These are phyloP conservation scores for Yponomeuta evonymella DNA, from an alignment of 2,888 invertebrate species.

Conservation along the genomic window DNA sequence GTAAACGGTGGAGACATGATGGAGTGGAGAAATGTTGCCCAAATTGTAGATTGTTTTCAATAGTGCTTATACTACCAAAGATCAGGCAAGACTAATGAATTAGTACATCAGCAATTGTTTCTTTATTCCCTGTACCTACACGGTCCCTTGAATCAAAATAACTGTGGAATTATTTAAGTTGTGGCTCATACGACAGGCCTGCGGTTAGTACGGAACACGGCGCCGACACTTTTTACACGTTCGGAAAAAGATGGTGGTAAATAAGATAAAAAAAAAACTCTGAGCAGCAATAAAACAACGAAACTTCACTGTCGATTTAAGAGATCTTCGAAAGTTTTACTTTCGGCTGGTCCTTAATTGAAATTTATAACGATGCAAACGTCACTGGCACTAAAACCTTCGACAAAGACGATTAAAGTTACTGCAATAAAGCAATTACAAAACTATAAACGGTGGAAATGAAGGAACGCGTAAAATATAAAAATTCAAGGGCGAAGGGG, in stretches of 20 bases:
- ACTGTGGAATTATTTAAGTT: background rate
- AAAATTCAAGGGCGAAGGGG: background rate
- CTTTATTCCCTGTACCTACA: background rate
- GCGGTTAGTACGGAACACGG: conserved; percentile 5
- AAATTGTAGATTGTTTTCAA: background rate
- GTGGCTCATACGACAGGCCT: background rate
- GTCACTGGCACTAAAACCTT: conserved; percentile 1
- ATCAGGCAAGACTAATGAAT: no score
- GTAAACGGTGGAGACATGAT: background rate
- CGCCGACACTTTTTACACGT: conserved; percentile 3
- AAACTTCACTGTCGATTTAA: background rate
- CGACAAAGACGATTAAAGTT: conserved; percentile 6
- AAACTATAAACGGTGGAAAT: conserved; percentile 11
- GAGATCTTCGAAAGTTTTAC: background rate
- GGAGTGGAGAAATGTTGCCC: background rate
- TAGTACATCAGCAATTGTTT: no score
- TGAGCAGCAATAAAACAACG: conserved; percentile 5
- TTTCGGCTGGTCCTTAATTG: conserved; percentile 8
- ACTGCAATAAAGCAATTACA: conserved; percentile 13
- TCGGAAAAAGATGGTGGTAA: conserved; percentile 3
- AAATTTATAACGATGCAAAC: conserved; percentile 14
- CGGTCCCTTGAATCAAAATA: background rate
- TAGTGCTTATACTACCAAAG: background rate
- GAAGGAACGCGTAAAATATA: conserved; percentile 5
- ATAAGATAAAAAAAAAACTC: conserved; percentile 9